Percentiles rank a stretch among this genome's conserved stretches.
Evolutionary conservation across 64 coral and sea anemone genomes (phyloP).

Genomic region (Platygyra sinensis): DNA sequence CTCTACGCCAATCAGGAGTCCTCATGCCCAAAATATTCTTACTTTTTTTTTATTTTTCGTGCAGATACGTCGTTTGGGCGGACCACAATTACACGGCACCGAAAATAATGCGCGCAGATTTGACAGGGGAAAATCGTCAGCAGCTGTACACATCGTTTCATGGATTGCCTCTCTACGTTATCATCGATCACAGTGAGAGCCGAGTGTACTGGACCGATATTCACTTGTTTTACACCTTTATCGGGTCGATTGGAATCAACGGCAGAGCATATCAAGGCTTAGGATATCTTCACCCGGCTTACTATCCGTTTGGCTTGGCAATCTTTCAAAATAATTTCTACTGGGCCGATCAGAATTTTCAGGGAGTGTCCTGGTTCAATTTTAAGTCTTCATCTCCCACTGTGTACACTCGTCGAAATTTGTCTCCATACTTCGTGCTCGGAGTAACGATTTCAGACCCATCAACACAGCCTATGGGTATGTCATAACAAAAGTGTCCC

Average conservation of each 20-base stretch:
- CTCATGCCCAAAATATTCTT: too few relatives aligned
- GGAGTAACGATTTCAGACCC: not conserved
- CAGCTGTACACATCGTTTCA: not conserved
- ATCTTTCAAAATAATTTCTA: constrained; percentile 19
- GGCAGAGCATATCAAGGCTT: not conserved
- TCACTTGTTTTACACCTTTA: not conserved
- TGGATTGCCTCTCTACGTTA: not conserved
- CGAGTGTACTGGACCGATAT: constrained; percentile 25
- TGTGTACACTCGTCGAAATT: not conserved
- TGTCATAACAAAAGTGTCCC: too few relatives aligned
- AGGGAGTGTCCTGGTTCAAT: constrained; percentile 5
- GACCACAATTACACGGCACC: not conserved
- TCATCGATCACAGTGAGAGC: not conserved
- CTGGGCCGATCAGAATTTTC: constrained; percentile 16
- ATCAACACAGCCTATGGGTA: not conserved
- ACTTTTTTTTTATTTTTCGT: not conserved
- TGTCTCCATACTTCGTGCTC: not conserved
- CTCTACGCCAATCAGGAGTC: too few relatives aligned
- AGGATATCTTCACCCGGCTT: not conserved
- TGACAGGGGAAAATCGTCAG: constrained; percentile 10
- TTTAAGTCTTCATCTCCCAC: not conserved
- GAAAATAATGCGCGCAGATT: constrained; percentile 23
- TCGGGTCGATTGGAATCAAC: not conserved
- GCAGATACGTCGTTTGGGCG: constrained; percentile 17
- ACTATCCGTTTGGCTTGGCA: not conserved